A percentile compares a stretch with the other conserved stretches of the same genome.
Evolutionary conservation across 2,888 invertebrate species (phyloP).

Genomic region (Pollenia amentaria): DNA sequence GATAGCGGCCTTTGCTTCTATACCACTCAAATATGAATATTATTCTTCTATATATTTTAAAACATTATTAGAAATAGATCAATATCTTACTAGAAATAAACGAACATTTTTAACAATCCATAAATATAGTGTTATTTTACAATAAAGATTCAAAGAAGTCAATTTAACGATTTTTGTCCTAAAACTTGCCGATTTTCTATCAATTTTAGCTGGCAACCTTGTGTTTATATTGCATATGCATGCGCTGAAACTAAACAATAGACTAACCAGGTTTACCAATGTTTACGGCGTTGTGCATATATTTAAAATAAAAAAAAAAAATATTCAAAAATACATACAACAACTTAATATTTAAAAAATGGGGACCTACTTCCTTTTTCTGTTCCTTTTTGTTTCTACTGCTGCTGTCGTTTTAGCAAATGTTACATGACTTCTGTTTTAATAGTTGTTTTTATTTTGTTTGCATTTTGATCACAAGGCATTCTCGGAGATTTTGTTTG

Average conservation of each 20-base stretch:
- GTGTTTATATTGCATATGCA: not conserved
- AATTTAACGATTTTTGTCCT: too few relatives aligned
- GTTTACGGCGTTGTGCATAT: not conserved
- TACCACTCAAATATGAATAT: too few relatives aligned
- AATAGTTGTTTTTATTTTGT: conserved; percentile 21
- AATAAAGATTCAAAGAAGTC: too few relatives aligned
- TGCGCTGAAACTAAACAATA: conserved; percentile 15
- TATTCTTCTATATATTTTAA: too few relatives aligned
- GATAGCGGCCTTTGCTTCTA: too few relatives aligned
- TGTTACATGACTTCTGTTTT: conserved; percentile 60
- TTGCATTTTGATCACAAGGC: conserved; percentile 3
- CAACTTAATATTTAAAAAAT: conserved; percentile 21
- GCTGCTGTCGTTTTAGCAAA: conserved; percentile 4
- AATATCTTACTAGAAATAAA: too few relatives aligned
- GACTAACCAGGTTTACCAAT: conserved; percentile 46
- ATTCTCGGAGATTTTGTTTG: conserved; percentile 26
- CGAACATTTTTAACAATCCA: too few relatives aligned
- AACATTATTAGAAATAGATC: too few relatives aligned
- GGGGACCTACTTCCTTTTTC: conserved; percentile 52
- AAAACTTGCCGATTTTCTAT: too few relatives aligned
- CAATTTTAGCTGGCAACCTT: too few relatives aligned
- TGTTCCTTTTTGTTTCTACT: conserved; percentile 9
- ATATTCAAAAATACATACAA: conserved; percentile 8
- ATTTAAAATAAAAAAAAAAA: not conserved
- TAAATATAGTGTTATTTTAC: too few relatives aligned